Base-by-base conservation (phyloP, 2,113 vertebrate genomes). In the Vombatus ursinus region DNA sequence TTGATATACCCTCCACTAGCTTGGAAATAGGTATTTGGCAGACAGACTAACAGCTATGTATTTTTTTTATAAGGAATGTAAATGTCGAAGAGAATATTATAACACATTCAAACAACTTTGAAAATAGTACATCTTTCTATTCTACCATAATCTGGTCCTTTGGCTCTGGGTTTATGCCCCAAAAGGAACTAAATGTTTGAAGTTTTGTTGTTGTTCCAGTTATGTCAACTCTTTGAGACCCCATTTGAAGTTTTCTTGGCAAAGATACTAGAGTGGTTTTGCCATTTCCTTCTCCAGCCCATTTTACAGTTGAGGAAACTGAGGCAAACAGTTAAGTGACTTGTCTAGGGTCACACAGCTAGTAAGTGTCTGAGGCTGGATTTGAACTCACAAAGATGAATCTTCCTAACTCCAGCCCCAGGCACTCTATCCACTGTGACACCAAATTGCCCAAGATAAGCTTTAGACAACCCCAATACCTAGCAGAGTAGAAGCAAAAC, bases 101-200 rank as follows among this genome's bases (percentile, higher is more conserved):
- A 91, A 50, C 26, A 89, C 3, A 10, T 48, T 54, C 1, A 91
- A 48, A 9, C 1, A 84, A 23, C 57, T 96, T 51, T 95, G 49
- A 95, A 95, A 92, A 50, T 52, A 0, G 44, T 90, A 52, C 8
- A 91, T 23, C 44, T 89, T 95, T 96, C 50, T 90, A 8, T 44
- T 97, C 52, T 94, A 95, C 68, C 48, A 12, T 50, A 93, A 10
- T 92, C 37, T 6, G 26, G 92, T 14, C 51, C 3, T 91, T 95
- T 77, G 49, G 22, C 47, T 90, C 68, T 92, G 68, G 48, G 25
- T 57, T 26, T 3, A 61, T 54, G 22, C 25, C 84, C 49, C 28
- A 52, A 52, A 94, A 92, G 22, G 19, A 22, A 77, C 5, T 77
- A 44, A 84, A 44, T 23, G 3, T 44, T 23, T 31, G 28, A 28